Evolutionary conservation across 2,888 invertebrate genomes (phyloP), one percentile per base, ranked within the genome.

Genomic region (Cheilosia urbana): DNA sequence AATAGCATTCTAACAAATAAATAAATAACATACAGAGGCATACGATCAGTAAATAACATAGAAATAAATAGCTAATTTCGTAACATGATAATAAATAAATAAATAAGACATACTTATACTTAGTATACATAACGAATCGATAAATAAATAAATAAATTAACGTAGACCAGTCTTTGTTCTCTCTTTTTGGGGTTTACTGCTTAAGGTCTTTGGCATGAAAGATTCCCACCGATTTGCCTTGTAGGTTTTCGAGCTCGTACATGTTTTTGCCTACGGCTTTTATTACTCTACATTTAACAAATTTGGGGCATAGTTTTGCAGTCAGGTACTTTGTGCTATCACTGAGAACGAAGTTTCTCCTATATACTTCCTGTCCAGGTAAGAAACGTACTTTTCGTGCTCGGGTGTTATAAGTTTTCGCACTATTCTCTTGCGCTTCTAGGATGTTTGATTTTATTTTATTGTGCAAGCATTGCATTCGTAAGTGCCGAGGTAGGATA

Each of bases 341-440:
- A 17, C 55, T 55, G 0, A 55, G 0, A 4, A 55, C 34, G 3
- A 55, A 34, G 4, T 34, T 55, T 9, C 55, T n/a, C 11, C 55
- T 4, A 4, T 17, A 55, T 3, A 55, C 55, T 17, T 53, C 53
- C n/a, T 53, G 53, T 1, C 53, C 53, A 1, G 53, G 53, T 2
- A 27, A 0, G 15, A 27, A 53, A 6, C 2, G 53, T 0, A 30
- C 6, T 5, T 27, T 15, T n/a, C 57, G 15, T 7, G 47, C 45
- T 1, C 62, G 62, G 2, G 13, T 62, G 30, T 62, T 62, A 7
- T 62, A 45, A 2, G 3, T 47, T 15, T 2, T 11, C 1, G 78
- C 53, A 30, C 51, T 65, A 4, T 51, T 84, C 21, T 76, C 75
- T 15, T 76, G 69, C 1, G 71, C 75, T 7, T 58, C 19, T 1